Evolutionary conservation across 1,140 invertebrate species (phyloP).

Genomic region (Conus ventricosus): DNA sequence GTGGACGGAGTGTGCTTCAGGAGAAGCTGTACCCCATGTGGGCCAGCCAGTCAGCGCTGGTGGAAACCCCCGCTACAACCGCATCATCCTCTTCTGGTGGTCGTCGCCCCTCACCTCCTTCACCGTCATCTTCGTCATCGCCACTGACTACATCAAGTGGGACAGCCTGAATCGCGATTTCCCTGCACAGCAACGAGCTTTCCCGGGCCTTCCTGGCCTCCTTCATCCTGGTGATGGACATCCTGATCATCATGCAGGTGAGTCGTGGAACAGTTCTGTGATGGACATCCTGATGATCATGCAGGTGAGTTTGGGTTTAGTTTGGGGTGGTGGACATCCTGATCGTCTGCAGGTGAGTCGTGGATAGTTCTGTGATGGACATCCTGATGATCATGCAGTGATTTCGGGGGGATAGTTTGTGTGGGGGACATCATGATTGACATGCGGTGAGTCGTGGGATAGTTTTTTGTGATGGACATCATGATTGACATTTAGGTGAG

Average conservation of each 20-base stretch:
- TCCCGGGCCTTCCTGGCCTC: conserved; percentile 78
- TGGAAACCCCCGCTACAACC: conserved; percentile 75
- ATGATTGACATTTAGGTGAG: conserved; percentile 78
- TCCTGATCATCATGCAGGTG: conserved; percentile 79
- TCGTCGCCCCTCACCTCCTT: conserved; percentile 74
- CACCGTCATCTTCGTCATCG: conserved; percentile 77
- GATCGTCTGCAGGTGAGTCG: too few species aligned
- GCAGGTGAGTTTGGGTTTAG: conserved; percentile 69
- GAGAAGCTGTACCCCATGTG: conserved; percentile 78
- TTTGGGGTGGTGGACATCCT: too few species aligned
- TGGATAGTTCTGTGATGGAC: too few species aligned
- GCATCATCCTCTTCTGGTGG: conserved; percentile 78
- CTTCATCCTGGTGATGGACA: conserved; percentile 79
- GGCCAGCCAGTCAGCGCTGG: conserved; percentile 69
- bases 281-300: conserved; percentile 79
- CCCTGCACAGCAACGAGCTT: conserved; percentile 77
- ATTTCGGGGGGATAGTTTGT: too few species aligned
- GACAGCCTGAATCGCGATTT: conserved; percentile 77
- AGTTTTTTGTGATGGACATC: conserved; percentile 78
- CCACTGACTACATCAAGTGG: conserved; percentile 78
- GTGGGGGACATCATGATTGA: too few species aligned
- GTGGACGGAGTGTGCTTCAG: conserved; percentile 80
- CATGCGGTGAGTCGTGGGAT: too few species aligned
- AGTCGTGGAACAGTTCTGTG: conserved; percentile 39
- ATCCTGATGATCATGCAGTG: too few species aligned